A percentile compares a stretch with the other conserved stretches of the same genome.
These are phyloP conservation scores for Unio pictorum DNA, from an alignment of 2,888 invertebrate species.

Conservation along the genomic window DNA sequence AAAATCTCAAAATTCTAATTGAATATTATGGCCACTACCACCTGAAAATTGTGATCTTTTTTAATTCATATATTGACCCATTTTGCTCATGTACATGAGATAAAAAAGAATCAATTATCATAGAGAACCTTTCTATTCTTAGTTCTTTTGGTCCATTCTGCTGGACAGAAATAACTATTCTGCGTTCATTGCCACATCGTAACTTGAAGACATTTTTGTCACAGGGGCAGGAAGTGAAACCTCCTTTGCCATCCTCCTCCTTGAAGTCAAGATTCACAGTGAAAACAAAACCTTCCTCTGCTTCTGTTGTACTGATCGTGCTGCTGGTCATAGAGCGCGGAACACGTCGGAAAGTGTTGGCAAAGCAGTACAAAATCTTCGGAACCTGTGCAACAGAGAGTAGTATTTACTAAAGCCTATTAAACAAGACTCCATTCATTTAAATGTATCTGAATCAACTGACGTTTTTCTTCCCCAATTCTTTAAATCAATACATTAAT, in stretches of 20 bases:
- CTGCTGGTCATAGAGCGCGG: constrained; percentile 72
- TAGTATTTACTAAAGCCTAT: too few species aligned
- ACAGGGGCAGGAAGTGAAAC: constrained; percentile 85
- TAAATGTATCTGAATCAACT: too few species aligned
- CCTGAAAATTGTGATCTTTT: constrained; percentile 21
- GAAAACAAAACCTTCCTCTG: constrained; percentile 82
- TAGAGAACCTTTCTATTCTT: constrained; percentile 80
- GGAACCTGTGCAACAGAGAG: constrained; percentile 70
- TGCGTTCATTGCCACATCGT: constrained; percentile 87
- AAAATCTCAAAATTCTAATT: too few species aligned
- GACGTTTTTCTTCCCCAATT: too few species aligned
- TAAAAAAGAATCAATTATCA: constrained; percentile 15
- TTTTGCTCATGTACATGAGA: neutral
- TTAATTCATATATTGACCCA: constrained; percentile 18
- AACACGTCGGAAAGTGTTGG: constrained; percentile 92
- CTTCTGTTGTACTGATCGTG: constrained; percentile 32
- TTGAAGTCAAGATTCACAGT: constrained; percentile 93
- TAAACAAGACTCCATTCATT: too few species aligned
- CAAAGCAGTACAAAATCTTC: constrained; percentile 82
- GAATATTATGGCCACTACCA: constrained; percentile 11
- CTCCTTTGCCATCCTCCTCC: constrained; percentile 69
- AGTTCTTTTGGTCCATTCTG: constrained; percentile 75
- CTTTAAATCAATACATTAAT: too few species aligned
- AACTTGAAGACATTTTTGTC: constrained; percentile 74
- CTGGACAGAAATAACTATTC: constrained; percentile 87